Percentiles rank a stretch among this genome's conserved stretches.
Conservation (phyloP, 2,113 vertebrate genomes). For the Mormoops blainvillei region DNA sequence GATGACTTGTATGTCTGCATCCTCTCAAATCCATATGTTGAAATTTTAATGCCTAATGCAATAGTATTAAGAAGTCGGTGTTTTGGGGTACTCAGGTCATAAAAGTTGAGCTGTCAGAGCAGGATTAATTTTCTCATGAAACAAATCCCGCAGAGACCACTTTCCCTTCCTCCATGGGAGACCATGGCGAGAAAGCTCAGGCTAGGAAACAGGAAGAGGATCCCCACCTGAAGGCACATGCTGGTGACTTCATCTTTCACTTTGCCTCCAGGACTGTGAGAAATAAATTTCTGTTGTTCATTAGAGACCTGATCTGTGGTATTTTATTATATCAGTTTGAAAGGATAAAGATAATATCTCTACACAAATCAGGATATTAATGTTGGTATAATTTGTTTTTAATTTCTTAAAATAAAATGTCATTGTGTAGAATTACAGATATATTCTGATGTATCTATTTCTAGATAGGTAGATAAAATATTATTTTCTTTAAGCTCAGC, state of each 20-base stretch:
- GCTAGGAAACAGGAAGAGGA: background rate
- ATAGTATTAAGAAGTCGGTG: background rate
- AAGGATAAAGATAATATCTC: background rate
- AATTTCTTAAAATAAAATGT: background rate
- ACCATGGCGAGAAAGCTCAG: too few species aligned
- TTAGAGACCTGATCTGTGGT: background rate
- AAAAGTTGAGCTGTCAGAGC: background rate
- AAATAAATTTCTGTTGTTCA: background rate
- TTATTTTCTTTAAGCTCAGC: background rate
- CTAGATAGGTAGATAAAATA: background rate
- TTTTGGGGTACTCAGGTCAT: background rate
- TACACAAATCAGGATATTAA: background rate
- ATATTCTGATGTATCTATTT: background rate
- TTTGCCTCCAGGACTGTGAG: background rate
- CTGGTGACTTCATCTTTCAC: background rate
- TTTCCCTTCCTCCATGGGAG: background rate
- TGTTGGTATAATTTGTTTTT: background rate
- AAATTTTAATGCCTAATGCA: background rate
- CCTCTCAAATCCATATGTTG: background rate
- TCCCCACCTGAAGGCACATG: background rate
- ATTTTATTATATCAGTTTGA: background rate
- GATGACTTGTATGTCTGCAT: background rate
- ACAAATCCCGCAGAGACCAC: background rate
- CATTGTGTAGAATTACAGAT: background rate
- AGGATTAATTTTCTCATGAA: background rate